Evolutionary conservation across 1,140 invertebrate species (phyloP).

Genomic region (Stegodyphus dumicola): DNA sequence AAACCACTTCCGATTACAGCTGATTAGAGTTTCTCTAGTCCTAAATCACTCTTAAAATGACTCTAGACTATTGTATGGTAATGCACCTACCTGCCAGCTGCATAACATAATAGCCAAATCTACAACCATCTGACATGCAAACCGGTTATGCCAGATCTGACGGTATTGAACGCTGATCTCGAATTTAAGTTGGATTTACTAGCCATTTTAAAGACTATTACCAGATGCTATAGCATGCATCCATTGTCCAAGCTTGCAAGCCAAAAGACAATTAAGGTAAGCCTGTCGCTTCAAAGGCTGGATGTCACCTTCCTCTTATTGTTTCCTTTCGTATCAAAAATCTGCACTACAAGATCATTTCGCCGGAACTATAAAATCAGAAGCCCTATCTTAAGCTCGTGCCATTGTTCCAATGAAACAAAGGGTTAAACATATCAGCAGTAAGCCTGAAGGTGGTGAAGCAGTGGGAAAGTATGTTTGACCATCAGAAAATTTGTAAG

Average conservation of each 20-base stretch:
- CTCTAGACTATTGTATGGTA: conserved; percentile 38
- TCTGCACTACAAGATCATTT: conserved; percentile 23
- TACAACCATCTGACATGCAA: conserved; percentile 29
- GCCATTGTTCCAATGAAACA: conserved; percentile 43
- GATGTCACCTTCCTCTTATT: conserved; percentile 44
- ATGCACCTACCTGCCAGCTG: conserved; percentile 3
- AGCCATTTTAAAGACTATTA: conserved; percentile 27
- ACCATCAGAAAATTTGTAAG: not conserved
- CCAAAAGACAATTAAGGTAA: conserved; percentile 30
- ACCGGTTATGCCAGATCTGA: conserved; percentile 35
- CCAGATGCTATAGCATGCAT: conserved; percentile 25
- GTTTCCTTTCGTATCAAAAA: conserved; percentile 18
- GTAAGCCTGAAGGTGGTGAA: not conserved
- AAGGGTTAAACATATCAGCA: conserved; percentile 32
- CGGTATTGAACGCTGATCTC: conserved; percentile 4
- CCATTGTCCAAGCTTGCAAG: conserved; percentile 41
- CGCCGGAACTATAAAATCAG: conserved; percentile 34
- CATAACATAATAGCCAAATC: conserved; percentile 12
- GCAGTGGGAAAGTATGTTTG: conserved; percentile 13
- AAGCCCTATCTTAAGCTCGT: conserved; percentile 22
- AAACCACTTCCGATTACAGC: conserved; percentile 37
- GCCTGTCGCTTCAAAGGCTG: not conserved
- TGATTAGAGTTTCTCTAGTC: not conserved
- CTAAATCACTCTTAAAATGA: conserved; percentile 1
- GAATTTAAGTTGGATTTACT: conserved; percentile 46